Evolutionary conservation across 1,140 invertebrate genomes (phyloP), one percentile per base, ranked within the genome.

Genomic region (Drosophila pectinifera): DNA sequence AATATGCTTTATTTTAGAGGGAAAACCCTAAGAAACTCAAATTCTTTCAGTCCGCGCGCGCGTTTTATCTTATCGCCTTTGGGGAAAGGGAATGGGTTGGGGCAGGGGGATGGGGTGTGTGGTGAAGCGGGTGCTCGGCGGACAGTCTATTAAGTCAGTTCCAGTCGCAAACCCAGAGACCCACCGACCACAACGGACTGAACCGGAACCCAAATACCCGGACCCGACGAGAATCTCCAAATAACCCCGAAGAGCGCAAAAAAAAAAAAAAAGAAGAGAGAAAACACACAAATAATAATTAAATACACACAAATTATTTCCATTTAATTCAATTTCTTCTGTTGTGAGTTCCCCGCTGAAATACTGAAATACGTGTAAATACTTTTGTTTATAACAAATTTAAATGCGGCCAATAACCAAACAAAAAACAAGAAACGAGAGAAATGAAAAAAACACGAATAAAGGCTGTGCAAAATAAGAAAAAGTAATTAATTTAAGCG

Each of bases 1-100:
- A 31, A 31, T 31, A 31, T 10, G 10, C 28, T 31, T 31, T 10
- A 10, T 16, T 48, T 24, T n/a, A 11, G 26, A 22, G 41, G n/a
- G 18, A 64, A 26, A 48, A 14, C 28, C 34, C 18, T 13, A 54
- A 49, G 36, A 18, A 64, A 20, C 26, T 49, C 11, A 10, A 22
- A 45, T 59, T 31, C 41, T 69, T 24, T 68, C 20, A n/a, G 34
- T 39, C 48, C 11, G 26, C 28, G 41, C 26, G 41, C 6, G 34
- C 63, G 22, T 1, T 70, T 70, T 69, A 70, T 70, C 67, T 70
- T 69, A 70, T 70, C 67, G 64, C 6, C 26, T 39, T 38, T 7
- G 20, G 20, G 4, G 5, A 24, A 53, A 28, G 22, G 38, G 53
- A 62, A 20, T 22, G 22, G 22, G 22, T 22, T 26, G 31, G 13